These are phyloP conservation scores for Australoheros scitulus DNA, from an alignment of 2,113 vertebrate genomes.

Conservation along the genomic window DNA sequence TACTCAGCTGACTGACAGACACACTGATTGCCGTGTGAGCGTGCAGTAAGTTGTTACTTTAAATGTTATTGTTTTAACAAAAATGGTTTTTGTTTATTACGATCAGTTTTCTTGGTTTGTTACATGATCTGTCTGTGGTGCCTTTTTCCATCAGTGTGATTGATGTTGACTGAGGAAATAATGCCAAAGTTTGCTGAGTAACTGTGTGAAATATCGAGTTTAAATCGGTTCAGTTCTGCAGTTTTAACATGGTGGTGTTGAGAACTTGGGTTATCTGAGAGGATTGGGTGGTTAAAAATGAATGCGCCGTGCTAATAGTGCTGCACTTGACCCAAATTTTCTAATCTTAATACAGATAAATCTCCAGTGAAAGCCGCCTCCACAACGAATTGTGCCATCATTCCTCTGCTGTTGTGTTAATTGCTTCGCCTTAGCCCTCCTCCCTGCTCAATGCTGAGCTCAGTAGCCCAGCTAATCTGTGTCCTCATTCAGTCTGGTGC, in stretches of 20 bases:
- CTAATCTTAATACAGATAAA: not conserved
- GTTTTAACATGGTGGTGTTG: not conserved
- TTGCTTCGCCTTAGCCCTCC: slow-evolving; percentile 15
- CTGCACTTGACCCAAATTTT: not conserved
- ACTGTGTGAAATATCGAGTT: not conserved
- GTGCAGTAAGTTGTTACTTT: no score
- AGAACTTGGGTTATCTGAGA: not conserved
- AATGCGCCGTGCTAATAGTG: not conserved
- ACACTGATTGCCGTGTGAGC: not conserved
- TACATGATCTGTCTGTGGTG: no score
- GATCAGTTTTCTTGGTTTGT: no score
- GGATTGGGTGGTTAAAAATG: not conserved
- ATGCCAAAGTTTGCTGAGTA: not conserved
- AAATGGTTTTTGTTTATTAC: no score
- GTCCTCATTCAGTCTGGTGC: slow-evolving; percentile 39
- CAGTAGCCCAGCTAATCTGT: slow-evolving; percentile 44
- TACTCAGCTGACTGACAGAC: no score
- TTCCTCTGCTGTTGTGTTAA: slow-evolving; percentile 24
- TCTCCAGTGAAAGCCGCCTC: not conserved
- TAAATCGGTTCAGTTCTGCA: not conserved
- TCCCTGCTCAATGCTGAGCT: slow-evolving; percentile 25
- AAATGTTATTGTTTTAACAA: no score
- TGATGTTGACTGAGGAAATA: no score
- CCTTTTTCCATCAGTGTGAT: no score
- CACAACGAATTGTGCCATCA: not conserved